Conservation (phyloP, 2,888 invertebrate species). For the Caenorhabditis sp. region DNA sequence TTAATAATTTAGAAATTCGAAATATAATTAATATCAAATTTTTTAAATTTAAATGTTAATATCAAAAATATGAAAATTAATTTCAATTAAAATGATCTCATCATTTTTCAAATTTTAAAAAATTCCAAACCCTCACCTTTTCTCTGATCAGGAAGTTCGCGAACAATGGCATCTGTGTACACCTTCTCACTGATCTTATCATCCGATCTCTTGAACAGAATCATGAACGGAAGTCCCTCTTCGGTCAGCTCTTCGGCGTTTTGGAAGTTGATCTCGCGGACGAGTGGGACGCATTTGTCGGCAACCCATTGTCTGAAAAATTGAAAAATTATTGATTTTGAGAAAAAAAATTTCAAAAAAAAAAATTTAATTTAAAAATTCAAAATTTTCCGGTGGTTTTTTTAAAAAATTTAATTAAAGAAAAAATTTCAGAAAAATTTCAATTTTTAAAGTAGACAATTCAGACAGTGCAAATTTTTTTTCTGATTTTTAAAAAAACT, state of each 20-base stretch:
- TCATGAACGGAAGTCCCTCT: conserved; percentile 97
- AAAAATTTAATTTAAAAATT: conserved; percentile 86
- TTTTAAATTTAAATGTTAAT: no score
- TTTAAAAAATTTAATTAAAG: neutral
- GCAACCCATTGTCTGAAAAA: conserved; percentile 89
- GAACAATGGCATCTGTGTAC: conserved; percentile 90
- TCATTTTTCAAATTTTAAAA: neutral
- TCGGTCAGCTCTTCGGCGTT: conserved; percentile 90
- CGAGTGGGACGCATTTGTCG: conserved; percentile 95
- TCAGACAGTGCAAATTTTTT: neutral
- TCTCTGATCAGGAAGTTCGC: conserved; percentile 91
- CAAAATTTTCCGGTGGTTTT: conserved; percentile 54
- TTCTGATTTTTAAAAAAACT: no score
- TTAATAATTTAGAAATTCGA: no score
- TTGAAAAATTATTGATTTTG: conserved; percentile 54
- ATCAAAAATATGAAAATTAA: no score
- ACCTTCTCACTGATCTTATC: conserved; percentile 92
- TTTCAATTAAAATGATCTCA: neutral
- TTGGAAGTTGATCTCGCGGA: conserved; percentile 98
- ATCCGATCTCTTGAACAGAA: conserved; percentile 92
- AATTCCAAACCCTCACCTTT: conserved; percentile 82
- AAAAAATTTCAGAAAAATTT: conserved; percentile 83
- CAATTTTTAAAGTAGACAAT: neutral
- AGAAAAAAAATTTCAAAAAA: neutral
- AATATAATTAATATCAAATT: no score